Evolutionary conservation across 2,113 vertebrate genomes (phyloP), one percentile per base, ranked within the genome.

Genomic region (Hippocampus zosterae): DNA sequence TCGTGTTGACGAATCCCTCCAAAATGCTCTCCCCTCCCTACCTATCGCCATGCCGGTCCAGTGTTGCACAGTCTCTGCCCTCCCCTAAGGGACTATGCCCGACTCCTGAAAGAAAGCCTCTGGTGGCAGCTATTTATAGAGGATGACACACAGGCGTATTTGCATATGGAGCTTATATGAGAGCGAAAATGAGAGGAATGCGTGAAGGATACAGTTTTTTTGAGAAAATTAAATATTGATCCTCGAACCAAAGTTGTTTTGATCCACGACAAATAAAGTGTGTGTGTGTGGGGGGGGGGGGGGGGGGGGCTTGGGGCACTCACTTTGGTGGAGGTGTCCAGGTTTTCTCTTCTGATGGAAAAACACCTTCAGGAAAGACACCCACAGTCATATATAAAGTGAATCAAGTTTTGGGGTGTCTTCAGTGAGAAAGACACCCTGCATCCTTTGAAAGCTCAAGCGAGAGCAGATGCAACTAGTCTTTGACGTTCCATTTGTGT

Each of bases 31-130:
- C 52, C 67, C 76, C 69, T 76, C 65, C 42, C 66, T 53, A 71
- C 80, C 78, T 82, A 87, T 87, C 84, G 83, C 81, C 46, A 73
- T 85, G 83, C 83, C 85, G 84, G 84, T 86, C 25, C 79, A 85
- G 78, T 75, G 73, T 78, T 76, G 81, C 65, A 50, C 68, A 68
- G 67, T 65, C 76, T 79, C 76, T 79, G 75, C 83, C 80, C 77
- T 55, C 82, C 72, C 78, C 69, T 72, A 78, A 82, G 75, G 86
- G 86, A 84, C 84, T 82, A 79, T 75, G 81, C 82, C 75, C 76
- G 81, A 83, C 84, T 89, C 83, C 82, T 85, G 86, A 81, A 89
- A 90, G 84, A 87, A 88, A 86, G 84, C 85, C 88, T 91, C 84
- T 84, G 85, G 89, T 83, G 68, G 75, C 76, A 75, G 76, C 86